Base-by-base conservation (phyloP, 2,888 invertebrate species). In the Xanthorhoe designata region DNA sequence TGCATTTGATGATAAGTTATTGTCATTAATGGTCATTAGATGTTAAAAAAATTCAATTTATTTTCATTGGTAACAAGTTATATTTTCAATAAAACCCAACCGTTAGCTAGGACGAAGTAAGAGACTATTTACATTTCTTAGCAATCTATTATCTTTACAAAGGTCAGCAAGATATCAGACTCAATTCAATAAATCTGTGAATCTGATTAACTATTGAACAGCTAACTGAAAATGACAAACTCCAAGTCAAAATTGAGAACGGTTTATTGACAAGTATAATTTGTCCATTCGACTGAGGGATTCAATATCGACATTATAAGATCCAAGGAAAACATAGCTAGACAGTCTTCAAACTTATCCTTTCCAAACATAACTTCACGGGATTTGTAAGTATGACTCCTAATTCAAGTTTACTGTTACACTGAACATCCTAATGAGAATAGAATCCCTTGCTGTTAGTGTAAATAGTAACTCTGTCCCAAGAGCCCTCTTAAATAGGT, bases 401-500 rank as follows among this genome's bases (percentile, higher is more conserved):
- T 73, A 73, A 71, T 71, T 70, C 69, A 66, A 73, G 71, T 70
- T 70, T 67, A 71, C 69, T 73, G 65, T 67, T 61, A 69, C 59
- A 54, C 47, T 60, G 64, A 71, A 55, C 68, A 62, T 64, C 58
- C 58, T 73, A 73, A 73, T 71, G 71, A 70, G 71, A 71, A 73
- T 69, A 63, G 64, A 73, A 71, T 70, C 70, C 66, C 57, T 57
- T 66, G 32, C 62, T 69, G 69, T 69, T 71, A 63, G 56, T 64
- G 68, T 69, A 70, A 65, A 63, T 64, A 71, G 71, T 68, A 61
- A 69, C 68, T 70, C 51, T 64, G 61, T 18, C 70, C 68, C 71
- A 47, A 61, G 71, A 71, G 71, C 52, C 61, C 66, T 63, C 52
- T 71, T 64, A 70, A 73, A 68, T 71, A 57, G 68, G 69, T 47